Conservation (phyloP, 2,113 vertebrate genomes). For the Pygoscelis adeliae region DNA sequence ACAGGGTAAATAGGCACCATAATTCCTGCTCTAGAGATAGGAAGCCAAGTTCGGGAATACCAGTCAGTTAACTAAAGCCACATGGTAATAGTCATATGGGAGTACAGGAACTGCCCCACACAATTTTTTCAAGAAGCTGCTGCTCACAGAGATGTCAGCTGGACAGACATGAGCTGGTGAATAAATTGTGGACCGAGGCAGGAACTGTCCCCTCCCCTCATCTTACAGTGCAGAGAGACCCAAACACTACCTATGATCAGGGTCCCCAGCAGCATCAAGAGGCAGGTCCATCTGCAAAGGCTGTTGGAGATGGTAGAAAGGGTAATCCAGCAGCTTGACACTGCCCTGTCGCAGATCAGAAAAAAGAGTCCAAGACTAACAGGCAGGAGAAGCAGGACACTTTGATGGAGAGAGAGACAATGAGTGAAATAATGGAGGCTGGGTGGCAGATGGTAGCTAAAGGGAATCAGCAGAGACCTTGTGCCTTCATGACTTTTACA, state of each 20-base stretch:
- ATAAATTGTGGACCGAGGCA: neutral
- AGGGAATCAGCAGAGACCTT: neutral
- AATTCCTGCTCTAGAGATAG: neutral
- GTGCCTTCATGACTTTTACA: neutral
- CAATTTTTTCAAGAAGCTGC: neutral
- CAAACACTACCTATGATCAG: neutral
- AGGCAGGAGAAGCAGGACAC: neutral
- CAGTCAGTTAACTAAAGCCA: slow-evolving; percentile 24
- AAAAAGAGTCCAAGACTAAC: neutral
- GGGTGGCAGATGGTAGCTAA: neutral
- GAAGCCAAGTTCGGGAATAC: neutral
- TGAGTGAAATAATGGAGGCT: neutral
- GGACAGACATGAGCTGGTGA: neutral
- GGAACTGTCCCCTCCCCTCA: neutral
- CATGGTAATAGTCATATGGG: neutral
- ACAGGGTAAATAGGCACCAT: neutral
- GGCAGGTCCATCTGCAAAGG: neutral
- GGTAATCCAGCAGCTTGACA: neutral
- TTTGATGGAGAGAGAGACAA: neutral
- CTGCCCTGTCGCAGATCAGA: neutral
- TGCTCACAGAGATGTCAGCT: neutral
- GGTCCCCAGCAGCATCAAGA: neutral
- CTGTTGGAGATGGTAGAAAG: neutral
- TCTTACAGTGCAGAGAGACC: neutral
- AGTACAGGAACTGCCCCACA: neutral